Base-by-base conservation (phyloP, 23 tunicate genomes). In the Phallusia fumigata region DNA sequence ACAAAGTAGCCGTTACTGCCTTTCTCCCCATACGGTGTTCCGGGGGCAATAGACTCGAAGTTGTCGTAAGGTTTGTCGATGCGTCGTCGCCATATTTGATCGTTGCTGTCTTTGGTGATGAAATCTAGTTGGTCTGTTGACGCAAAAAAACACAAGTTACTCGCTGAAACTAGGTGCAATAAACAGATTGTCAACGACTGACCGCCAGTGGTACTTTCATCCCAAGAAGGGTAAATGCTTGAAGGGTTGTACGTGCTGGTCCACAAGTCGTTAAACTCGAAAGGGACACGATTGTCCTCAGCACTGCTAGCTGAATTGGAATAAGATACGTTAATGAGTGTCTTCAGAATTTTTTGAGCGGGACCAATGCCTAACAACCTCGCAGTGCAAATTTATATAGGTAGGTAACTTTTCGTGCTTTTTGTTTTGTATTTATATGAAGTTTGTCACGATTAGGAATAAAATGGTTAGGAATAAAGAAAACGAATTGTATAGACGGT, bases 151-250 rank as follows among this genome's bases (percentile, higher is more conserved):
- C 26, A 13, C 26, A 58, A 21, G 13, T 58, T 11, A 21, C 1
- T 1, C 3, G 69, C 15, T 58, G 8, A 58, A 58, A 13, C 69
- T 58, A 5, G 47, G 47, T 40, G n/a, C n/a, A n/a, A n/a, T 40
- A 10, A 40, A 40, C 47, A n/a, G n/a, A 3, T 40, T 40, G 8
- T 40, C 10, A 3, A 40, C 47, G 10, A 40, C 47, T 40, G 47
- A 40, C 47, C 47, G 81, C 90, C 86, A 81, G 76, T 18, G 19
- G 86, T 87, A 45, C 84, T 84, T 77, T 69, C 35, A 77, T 93
- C 92, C 97, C 97, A 93, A 30, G 73, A 44, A 13, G 97, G 97
- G 64, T 93, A 93, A 30, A 93, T 32, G 35, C 92, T 88, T 22
- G 69, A 81, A 83, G 85, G 88, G 74, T 73, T 77, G 87, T 84